phyloP scores from a whole-genome alignment of 2,113 vertebrate species.

The Lynx canadensis region DNA sequence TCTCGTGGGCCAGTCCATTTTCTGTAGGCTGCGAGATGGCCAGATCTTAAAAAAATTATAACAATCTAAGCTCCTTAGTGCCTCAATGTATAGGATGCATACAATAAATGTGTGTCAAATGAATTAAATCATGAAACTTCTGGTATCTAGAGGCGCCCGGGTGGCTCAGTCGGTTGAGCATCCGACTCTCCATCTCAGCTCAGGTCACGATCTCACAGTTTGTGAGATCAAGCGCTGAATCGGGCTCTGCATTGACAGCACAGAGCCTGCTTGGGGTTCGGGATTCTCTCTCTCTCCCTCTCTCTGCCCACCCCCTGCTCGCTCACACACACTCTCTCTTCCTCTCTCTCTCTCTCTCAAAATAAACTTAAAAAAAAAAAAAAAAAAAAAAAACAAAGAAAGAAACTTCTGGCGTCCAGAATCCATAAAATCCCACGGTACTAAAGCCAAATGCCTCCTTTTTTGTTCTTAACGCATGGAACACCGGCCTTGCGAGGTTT shows the following conservation, averaged over 20 bases:
- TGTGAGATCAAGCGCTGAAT: no score
- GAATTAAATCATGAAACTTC: not conserved
- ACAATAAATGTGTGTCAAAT: not conserved
- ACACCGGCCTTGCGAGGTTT: rapidly evolving
- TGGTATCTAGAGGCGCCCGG: not conserved
- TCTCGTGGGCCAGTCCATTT: not conserved
- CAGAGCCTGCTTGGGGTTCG: no score
- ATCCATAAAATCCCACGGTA: not conserved
- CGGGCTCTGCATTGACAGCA: no score
- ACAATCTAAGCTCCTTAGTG: not conserved
- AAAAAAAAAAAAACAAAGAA: not conserved
- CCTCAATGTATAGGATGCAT: not conserved
- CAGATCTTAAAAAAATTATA: not conserved
- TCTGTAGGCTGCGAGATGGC: not conserved
- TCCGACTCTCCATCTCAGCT: no score
- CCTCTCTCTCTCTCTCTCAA: no score
- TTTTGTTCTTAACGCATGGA: not conserved
- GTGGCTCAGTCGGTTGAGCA: no score
- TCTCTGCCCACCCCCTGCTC: no score
- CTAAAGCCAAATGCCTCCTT: not conserved
- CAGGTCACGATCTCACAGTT: no score
- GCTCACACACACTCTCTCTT: no score
- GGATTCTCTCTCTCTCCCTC: no score
- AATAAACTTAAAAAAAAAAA: not conserved
- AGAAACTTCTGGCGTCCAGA: not conserved